Conservation (phyloP, 2,888 invertebrate genomes). For the Scotopteryx bipunctaria region DNA sequence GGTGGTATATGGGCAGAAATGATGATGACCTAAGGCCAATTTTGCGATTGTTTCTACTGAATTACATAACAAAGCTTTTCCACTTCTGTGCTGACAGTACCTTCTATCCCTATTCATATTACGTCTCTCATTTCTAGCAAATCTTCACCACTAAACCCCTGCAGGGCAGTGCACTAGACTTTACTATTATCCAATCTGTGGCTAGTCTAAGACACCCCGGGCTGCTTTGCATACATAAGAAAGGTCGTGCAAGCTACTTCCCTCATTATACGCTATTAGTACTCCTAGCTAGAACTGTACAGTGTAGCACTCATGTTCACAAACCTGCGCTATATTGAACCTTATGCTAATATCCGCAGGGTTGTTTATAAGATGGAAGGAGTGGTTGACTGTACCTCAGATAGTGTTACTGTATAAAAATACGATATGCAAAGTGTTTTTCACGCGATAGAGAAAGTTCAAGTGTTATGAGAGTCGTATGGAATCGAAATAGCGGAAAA, state of each 20-base stretch:
- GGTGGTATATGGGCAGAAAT: no score
- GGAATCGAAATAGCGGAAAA: constrained; percentile 10
- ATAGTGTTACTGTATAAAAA: constrained; percentile 23
- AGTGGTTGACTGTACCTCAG: constrained; percentile 15
- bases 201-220: constrained; percentile 29
- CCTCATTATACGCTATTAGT: constrained; percentile 44
- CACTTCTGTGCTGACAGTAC: no score
- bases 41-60: no score
- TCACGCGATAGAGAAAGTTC: constrained; percentile 22
- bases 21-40: no score
- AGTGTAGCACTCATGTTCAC: constrained; percentile 10
- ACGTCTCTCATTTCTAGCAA: no score
- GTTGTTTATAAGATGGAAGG: not conserved
- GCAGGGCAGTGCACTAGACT: constrained; percentile 16
- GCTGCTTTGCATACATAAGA: constrained; percentile 35
- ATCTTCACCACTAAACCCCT: constrained; percentile 8
- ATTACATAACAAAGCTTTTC: no score
- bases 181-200: constrained; percentile 11
- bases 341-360: constrained; percentile 3
- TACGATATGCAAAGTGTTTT: constrained; percentile 24
- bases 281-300: constrained; percentile 19
- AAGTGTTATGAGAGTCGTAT: constrained; percentile 9
- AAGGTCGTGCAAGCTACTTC: constrained; percentile 40
- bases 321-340: constrained; percentile 7
- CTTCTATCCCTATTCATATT: no score